Evolutionary conservation across 2,797 vertebrate genomes (phyloP).

Genomic region (Scarus forsteni): DNA sequence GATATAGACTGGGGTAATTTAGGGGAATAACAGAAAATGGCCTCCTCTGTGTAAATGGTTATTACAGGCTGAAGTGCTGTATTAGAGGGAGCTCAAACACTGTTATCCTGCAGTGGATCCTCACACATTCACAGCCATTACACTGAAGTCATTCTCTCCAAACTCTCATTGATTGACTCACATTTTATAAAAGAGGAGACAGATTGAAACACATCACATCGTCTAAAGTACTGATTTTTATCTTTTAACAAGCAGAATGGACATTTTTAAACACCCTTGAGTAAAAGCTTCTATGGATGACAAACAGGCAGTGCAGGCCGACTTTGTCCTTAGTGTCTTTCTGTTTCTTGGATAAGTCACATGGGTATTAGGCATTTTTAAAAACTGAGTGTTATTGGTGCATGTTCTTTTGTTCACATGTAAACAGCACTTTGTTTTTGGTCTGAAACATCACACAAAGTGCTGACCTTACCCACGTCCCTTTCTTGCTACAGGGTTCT

Average conservation of each 20-base stretch:
- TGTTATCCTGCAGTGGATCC: neutral
- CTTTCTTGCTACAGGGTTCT: too few relatives aligned
- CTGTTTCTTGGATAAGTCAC: too few relatives aligned
- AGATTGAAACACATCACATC: neutral
- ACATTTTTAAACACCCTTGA: too few relatives aligned
- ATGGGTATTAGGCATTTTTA: too few relatives aligned
- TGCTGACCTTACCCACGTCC: too few relatives aligned
- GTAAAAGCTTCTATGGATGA: too few relatives aligned
- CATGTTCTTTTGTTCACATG: too few relatives aligned
- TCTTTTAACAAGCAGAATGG: neutral
- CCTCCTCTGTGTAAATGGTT: slow-evolving; percentile 5
- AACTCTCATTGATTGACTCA: slow-evolving; percentile 10
- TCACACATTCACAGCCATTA: neutral
- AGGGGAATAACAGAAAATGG: slow-evolving; percentile 9
- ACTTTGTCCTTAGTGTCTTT: too few relatives aligned
- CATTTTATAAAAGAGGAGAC: neutral
- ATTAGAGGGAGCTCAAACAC: neutral
- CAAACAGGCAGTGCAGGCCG: too few relatives aligned
- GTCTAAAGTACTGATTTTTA: neutral
- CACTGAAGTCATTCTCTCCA: slow-evolving; percentile 13
- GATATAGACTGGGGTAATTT: slow-evolving; percentile 19
- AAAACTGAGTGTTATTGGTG: too few relatives aligned
- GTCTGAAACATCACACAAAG: too few relatives aligned
- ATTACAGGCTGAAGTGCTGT: slow-evolving; percentile 11
- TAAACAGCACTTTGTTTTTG: too few relatives aligned